Evolutionary conservation across 2,797 vertebrate species (phyloP).

Genomic region (Lagodon rhomboides): DNA sequence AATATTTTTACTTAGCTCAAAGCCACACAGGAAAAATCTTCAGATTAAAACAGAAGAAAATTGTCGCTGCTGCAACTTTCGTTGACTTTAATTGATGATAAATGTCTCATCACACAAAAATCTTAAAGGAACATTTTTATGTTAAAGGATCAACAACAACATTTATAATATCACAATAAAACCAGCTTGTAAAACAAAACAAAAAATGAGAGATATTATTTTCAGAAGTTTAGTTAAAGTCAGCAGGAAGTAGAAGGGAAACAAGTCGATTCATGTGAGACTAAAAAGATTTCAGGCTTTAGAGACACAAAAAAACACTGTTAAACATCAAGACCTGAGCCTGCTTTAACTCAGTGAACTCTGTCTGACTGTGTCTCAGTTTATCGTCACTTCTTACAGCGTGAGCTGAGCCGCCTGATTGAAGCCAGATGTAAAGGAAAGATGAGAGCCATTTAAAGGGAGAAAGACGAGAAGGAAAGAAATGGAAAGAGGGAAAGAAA

Average conservation of each 20-base stretch:
- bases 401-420: slow-evolving; percentile 32
- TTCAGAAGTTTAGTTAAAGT: background rate
- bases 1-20: background rate
- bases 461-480: background rate
- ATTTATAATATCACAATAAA: background rate
- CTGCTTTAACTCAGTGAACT: background rate
- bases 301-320: slow-evolving; percentile 20
- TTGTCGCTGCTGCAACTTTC: background rate
- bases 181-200: background rate
- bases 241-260: background rate
- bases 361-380: background rate
- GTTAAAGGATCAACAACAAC: background rate
- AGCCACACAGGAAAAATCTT: background rate
- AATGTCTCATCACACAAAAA: background rate
- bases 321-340: background rate
- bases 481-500: background rate
- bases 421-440: slow-evolving; percentile 68
- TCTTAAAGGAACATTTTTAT: too few species aligned
- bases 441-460: slow-evolving; percentile 52
- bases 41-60: background rate
- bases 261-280: slow-evolving; percentile 12
- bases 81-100: background rate
- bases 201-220: background rate
- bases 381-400: slow-evolving; percentile 40
- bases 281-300: slow-evolving; percentile 6